Base-by-base conservation (phyloP, 1,140 invertebrate species). In the Mesaphorura yosii region DNA sequence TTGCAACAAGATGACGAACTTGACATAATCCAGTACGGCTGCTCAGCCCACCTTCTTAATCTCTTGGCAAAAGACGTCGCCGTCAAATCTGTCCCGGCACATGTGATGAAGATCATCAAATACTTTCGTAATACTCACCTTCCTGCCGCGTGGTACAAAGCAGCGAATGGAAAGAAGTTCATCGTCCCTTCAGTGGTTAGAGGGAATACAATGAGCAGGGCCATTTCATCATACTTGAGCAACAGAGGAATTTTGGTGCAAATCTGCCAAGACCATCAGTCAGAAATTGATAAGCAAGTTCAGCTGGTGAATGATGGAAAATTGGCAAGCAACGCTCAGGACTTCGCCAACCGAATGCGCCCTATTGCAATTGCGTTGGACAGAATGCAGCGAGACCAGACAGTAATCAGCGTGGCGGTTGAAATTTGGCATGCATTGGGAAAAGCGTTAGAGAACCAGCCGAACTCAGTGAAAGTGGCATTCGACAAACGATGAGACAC, bases 21-120 rank as follows among this genome's bases (percentile, higher is more conserved):
- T n/a, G 34, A 37, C 34, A 37, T 37, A 37, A 37, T 37, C 17
- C 40, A 42, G 6, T 42, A 42, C 40, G 40, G 40, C 40, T 42
- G 40, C 19, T 10, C 6, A 6, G 40, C 40, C 19, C 40, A 42
- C 40, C n/a, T 42, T 7, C 19, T 42, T 10, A 42, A 42, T 17
- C 40, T 42, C 7, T 42, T 42, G 6, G n/a, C 40, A 10, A 19
- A 7, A 7, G 40, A 42, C 23, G 7, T 42, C 40, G 6, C 10
- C 10, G 23, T 42, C 7, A n/a, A n/a, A 10, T 10, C n/a, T 12
- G 7, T 42, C 10, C n/a, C 7, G 23, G 40, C 40, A 10, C 7
- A 6, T 17, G 40, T 42, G 10, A 7, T 42, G 40, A 42, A 42
- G 23, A 12, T 42, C n/a, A 42, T 42, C 40, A 42, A 42, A 22